Base-by-base conservation (phyloP, 2,113 vertebrate genomes). In the Neotoma lepida region DNA sequence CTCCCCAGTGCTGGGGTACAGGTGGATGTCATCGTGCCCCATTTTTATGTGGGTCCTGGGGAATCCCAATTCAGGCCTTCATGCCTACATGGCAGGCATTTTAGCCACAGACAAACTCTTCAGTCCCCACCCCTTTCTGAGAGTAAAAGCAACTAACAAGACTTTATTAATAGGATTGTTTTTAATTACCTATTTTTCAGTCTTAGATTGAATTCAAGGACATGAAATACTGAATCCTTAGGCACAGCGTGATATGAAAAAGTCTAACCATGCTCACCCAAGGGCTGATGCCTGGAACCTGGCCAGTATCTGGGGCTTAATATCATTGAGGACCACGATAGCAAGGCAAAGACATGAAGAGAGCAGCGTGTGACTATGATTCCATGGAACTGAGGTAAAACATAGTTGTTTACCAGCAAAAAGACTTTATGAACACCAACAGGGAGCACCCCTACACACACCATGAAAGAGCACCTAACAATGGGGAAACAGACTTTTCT, bases 301-400 rank as follows among this genome's bases (percentile, higher is more conserved):
- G 74, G 78, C 33, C 80, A 51, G 70, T 44, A 15, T 80, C 73
- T 46, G 95, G 49, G 56, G 35, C 71, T 81, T 86, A 70, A 54
- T 82, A 66, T 77, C n/a, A 44, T 49, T 41, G 76, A 64, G 0
- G 14, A 92, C 9, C 82, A 85, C 90, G 86, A 58, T 88, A 93
- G 77, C 39, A 41, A 74, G 15, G 61, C 39, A 66, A 64, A 77
- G 86, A 68, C 18, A 3, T 12, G 22, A 51, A 51, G 89, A 39
- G 64, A 82, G 68, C 74, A 64, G 51, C 51, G 12, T 76, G 73
- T 84, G 95, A 78, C 90, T 64, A 78, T 92, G 91, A 97, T 96
- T 96, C 95, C 96, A 96, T 84, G 89, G 85, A 96, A 92, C 8
- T 46, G 91, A 86, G 46, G 44, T 46, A 74, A 91, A 58, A 46